Base-by-base conservation (phyloP, 2,113 vertebrate species). In the Petaurus breviceps region DNA sequence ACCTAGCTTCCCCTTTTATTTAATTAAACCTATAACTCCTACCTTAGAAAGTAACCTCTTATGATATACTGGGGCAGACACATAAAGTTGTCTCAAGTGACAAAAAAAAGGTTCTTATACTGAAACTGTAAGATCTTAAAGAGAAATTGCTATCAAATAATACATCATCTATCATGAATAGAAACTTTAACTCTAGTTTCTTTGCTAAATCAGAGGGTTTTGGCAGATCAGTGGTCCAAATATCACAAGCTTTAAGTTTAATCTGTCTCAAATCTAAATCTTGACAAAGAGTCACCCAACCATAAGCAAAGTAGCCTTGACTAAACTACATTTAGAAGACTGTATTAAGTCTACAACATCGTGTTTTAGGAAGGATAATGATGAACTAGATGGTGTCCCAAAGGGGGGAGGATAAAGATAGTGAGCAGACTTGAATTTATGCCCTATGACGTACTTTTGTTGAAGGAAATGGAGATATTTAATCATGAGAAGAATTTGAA, bases 101-200 rank as follows among this genome's bases (percentile, higher is more conserved):
- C 96, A 93, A 92, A 95, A 61, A 26, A 37, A 14, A 94, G 96
- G 95, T 96, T 96, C 94, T 94, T 92, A 96, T 52, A 92, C 14
- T 93, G 90, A 97, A 91, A 96, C 68, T 97, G 97, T 91, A 90
- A 91, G 95, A 96, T 91, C 91, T 93, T 0, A 0, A 95, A 93
- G 43, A 23, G 94, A 97, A 94, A 90, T 97, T 96, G 94, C 24
- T 97, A 95, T 96, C 91, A 96, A 94, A 95, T 14, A 94, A 93
- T 49, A 57, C 94, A 94, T 97, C 97, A 97, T 95, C 49, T 92
- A 95, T 91, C 94, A 94, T 46, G 43, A 98, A 96, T 93, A 97
- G 98, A 97, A 98, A 97, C 93, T 26, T 31, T 28, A 5, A 68
- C 61, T 37, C 28, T 61, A 6, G 11, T 68, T 37, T 68, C 31